Base-by-base conservation (phyloP, 2,113 vertebrate species). In the Gadus chalcogrammus region DNA sequence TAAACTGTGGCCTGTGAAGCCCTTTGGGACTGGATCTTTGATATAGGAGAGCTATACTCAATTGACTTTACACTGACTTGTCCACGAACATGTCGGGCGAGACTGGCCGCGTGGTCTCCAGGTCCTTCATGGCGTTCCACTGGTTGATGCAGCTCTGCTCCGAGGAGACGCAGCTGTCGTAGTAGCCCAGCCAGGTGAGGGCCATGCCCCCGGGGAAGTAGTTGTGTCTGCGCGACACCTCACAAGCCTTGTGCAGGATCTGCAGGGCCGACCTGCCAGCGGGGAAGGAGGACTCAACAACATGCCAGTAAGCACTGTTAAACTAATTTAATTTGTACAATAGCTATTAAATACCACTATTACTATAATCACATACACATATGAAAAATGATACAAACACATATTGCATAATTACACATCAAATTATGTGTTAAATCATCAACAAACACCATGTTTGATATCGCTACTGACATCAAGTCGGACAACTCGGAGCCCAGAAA, bases 111-210 rank as follows among this genome's bases (percentile, higher is more conserved):
- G 94, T 87, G 72, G 94, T 97, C 85, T 98, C 96, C 87, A 99
- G 85, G 89, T 99, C 97, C 86, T 94, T 95, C 97, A 99, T 99
- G 16, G 95, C 90, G 0, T 98, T 99, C 97, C 97, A 99, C 90
- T 99, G 96, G 0, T 98, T 99, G 89, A 99, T 94, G 93, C 93
- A 98, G 90, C 96, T 99, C 93, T 99, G 97, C 0, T 99, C 96
- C 0, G 97, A 99, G 78, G 92, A 71, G 27, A 99, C 95, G 88
- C 96, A 97, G 91, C 96, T 97, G 68, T 98, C 96, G 0, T 99
- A 99, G 91, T 96, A 99, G 1, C 95, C 94, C 79, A 91, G 95
- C 97, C 97, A 99, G 71, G 95, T 94, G 71, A 98, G 92, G 0
- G 96, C 94, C 86, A 98, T 91, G 0, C 97, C 95, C 0, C 96